Evolutionary conservation across 64 coral and sea anemone genomes (phyloP).

Genomic region (Stylophora pistillata): DNA sequence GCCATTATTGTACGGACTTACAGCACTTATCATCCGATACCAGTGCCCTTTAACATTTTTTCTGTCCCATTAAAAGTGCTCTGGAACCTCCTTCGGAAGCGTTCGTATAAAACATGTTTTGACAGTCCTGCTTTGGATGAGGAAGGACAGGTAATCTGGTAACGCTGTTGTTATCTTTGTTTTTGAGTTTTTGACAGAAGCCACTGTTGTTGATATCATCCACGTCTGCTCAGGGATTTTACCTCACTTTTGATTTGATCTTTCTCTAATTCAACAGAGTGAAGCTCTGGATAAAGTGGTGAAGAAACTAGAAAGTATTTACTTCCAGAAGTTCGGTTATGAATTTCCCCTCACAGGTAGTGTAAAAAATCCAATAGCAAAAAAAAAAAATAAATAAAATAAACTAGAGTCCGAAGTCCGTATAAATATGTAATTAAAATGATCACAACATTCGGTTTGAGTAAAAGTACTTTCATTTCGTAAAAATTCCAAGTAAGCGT

Average conservation of each 20-base stretch:
- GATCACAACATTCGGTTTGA: neutral
- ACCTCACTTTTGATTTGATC: neutral
- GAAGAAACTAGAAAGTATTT: neutral
- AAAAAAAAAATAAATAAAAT: no score
- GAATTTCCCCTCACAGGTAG: conserved; percentile 1
- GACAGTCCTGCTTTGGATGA: no score
- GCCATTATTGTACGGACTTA: neutral
- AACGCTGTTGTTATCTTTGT: no score
- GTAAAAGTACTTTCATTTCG: no score
- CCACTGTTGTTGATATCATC: no score
- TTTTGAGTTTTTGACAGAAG: no score
- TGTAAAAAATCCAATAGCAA: no score
- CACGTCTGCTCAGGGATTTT: neutral
- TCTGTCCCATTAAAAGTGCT: neutral
- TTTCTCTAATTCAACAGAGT: neutral
- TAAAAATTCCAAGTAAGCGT: no score
- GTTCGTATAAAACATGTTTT: neutral
- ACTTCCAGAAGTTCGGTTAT: neutral
- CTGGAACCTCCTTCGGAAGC: neutral
- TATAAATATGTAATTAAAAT: no score
- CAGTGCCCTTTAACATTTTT: neutral
- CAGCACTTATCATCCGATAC: conserved; percentile 1
- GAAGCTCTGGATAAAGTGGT: neutral
- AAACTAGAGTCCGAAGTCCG: no score
- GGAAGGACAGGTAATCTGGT: no score